Base-by-base conservation (phyloP, 2,113 vertebrate genomes). In the Triplophysa dalaica region DNA sequence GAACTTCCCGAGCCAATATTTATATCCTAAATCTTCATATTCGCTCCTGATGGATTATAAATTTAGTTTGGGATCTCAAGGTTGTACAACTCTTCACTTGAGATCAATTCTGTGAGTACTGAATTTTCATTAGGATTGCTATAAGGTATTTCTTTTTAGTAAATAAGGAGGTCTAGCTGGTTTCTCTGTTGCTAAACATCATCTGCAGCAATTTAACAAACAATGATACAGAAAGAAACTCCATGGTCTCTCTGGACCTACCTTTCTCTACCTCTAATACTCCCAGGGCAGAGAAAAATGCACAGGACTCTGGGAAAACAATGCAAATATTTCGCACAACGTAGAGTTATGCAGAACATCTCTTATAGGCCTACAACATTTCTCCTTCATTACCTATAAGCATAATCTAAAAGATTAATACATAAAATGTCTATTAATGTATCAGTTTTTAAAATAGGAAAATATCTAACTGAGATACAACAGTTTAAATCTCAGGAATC, bases 1-100 rank as follows among this genome's bases (percentile, higher is more conserved):
- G 33, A 56, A 33, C 50, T 56, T 56, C 68, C 68, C 54, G 5
- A 38, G 19, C 26, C 54, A 16, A 21, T 14, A n/a, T 38, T 58
- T 21, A 72, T 1, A 11, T 58, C 12, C 29, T 58, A 60, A 58
- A 72, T 72, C 70, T 72, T 72, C 50, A 72, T 41, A 58, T 72
- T 58, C 19, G 33, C 29, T 38, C 19, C n/a, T 72, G 52, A 72
- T 21, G 6, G n/a, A 72, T 58, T 58, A 69, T 21, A 50, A 21
- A 19, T 21, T 70, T 54, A 54, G 68, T 54, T 9, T 33, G 48
- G 26, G 24, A 54, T 54, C 48, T 54, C 9, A 70, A 38, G 24
- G 26, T 13, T 19, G 33, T 56, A 0, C n/a, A 60, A 8, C 54
- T 6, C 41, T 13, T 58, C 33, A 54, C 16, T 72, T 21, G 70